Evolutionary conservation across 53 echinoderm and acorn worm species (phyloP).

Genomic region (Apostichopus leukothele): DNA sequence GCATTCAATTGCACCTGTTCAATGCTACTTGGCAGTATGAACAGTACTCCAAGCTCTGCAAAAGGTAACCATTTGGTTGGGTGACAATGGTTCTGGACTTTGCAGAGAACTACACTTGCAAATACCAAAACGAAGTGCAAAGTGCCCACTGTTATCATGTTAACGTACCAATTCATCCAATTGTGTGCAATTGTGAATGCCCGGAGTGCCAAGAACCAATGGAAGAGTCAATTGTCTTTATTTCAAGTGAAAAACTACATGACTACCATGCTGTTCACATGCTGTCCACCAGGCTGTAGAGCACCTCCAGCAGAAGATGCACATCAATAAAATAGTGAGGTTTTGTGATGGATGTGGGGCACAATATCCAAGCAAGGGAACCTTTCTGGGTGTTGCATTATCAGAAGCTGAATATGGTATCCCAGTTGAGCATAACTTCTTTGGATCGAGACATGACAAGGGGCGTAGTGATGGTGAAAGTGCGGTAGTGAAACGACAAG

Average conservation of each 20-base stretch:
- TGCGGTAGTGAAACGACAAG: constrained; percentile 40
- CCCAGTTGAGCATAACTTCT: constrained; percentile 40
- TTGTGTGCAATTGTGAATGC: constrained; percentile 37
- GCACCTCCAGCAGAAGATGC: not conserved
- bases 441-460: constrained; percentile 53
- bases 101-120: constrained; percentile 62
- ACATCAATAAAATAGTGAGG: constrained; percentile 19
- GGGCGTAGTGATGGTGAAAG: constrained; percentile 49
- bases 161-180: constrained; percentile 44
- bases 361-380: constrained; percentile 26
- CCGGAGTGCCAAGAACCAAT: not conserved
- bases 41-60: constrained; percentile 26
- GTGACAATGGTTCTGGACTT: constrained; percentile 60
- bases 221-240: constrained; percentile 31
- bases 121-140: constrained; percentile 56
- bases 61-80: constrained; percentile 21
- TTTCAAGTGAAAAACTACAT: constrained; percentile 46
- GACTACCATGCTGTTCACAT: constrained; percentile 50
- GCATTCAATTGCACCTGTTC: constrained; percentile 25
- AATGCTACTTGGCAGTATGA: constrained; percentile 38
- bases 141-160: constrained; percentile 52
- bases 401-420: not conserved
- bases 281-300: constrained; percentile 24
- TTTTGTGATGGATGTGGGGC: constrained; percentile 50
- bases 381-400: constrained; percentile 28